phyloP scores from a whole-genome alignment of 2,113 vertebrate genomes.

The Limnothrissa miodon region DNA sequence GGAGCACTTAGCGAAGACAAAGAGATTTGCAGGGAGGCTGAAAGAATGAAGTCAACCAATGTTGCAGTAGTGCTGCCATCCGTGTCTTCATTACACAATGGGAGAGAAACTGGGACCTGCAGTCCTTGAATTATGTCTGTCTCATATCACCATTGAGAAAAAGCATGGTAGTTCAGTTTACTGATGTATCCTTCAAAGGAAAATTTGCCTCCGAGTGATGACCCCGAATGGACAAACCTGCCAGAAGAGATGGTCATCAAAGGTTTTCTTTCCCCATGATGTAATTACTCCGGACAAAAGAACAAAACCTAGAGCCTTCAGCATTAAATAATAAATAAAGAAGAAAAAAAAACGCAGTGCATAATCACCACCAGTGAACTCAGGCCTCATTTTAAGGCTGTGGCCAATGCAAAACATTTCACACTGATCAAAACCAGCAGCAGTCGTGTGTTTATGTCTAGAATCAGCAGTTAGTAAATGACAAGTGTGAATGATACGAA shows the following conservation, averaged over 20 bases:
- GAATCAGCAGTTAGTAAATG: neutral
- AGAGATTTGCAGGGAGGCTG: neutral
- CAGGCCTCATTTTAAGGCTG: neutral
- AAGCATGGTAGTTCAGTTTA: neutral
- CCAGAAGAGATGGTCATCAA: constrained; percentile 12
- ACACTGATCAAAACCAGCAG: neutral
- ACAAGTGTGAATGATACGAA: neutral
- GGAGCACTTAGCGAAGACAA: neutral
- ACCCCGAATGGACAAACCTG: constrained; percentile 17
- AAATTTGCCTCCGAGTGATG: constrained; percentile 10
- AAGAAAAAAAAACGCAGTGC: neutral
- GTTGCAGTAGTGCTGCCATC: neutral
- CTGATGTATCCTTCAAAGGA: constrained; percentile 17
- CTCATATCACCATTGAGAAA: neutral
- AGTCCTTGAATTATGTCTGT: constrained; percentile 9
- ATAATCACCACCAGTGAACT: neutral
- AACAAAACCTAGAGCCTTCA: constrained; percentile 12
- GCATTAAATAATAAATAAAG: constrained; percentile 13
- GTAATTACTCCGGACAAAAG: neutral
- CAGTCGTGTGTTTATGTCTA: neutral
- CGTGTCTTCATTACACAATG: neutral
- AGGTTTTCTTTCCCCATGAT: constrained; percentile 20
- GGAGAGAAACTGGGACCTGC: neutral
- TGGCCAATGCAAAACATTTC: neutral
- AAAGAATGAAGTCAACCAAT: neutral